Evolutionary conservation across 2,888 invertebrate genomes (phyloP), one percentile per base, ranked within the genome.

Genomic region (Aphelenchoides bicaudatus): DNA sequence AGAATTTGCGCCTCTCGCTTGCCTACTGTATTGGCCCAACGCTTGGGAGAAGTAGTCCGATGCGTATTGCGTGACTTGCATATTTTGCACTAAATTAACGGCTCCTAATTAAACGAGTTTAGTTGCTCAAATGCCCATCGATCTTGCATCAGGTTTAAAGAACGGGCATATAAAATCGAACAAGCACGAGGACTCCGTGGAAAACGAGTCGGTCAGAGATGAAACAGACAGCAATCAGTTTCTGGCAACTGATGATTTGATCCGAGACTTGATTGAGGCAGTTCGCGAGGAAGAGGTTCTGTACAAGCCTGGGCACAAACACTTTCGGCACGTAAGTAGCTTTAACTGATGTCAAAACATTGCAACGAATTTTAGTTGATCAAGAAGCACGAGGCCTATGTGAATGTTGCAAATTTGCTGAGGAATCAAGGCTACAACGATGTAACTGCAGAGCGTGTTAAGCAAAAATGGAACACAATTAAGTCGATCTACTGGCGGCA

Each of bases 391-490:
- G 38, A 51, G 30, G 52, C 52, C 10, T 51, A 51, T 30, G 16
- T 51, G 21, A 19, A 37, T 8, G 52, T 51, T 1, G 52, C 52
- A 13, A 43, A 34, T 10, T 21, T 16, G 2, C 52, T 51, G 19
- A 51, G 13, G 23, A 39, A n/a, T 10, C 52, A 34, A n/a, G 52
- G 52, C n/a, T 51, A 51, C 38, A 28, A 21, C n/a, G 52, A 51
- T 38, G 37, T 51, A 19, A 46, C 52, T 13, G 52, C 52, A 37
- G 52, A 51, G 21, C 1, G 52, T 21, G 52, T 51, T 3, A 51
- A 51, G 21, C 52, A 51, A 3, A 51, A 51, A 16, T 51, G 52
- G 52, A 51, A 51, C 52, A 51, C 52, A 25, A 37, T 51, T 10
- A 51, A 51, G 38, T 27, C 30, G 8, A 28, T 51, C 21, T 51